Conservation (phyloP, 2,113 vertebrate species). For the Notothenia rossii region DNA sequence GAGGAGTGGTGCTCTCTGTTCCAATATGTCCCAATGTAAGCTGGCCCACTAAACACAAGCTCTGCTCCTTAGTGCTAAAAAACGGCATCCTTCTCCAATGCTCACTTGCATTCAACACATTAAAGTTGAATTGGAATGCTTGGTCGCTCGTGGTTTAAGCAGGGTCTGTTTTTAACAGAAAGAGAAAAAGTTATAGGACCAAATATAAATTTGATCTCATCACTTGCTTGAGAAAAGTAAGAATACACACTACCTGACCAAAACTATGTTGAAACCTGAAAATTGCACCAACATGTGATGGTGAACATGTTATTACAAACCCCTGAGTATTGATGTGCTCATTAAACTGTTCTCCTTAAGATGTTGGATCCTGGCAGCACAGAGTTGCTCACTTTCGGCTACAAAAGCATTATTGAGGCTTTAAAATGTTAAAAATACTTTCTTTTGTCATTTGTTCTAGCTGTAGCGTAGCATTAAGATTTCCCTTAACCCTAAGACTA, state of each 20-base stretch:
- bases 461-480: not conserved
- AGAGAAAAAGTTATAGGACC: not conserved
- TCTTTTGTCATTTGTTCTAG: not conserved
- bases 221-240: not conserved
- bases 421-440: too few relatives aligned
- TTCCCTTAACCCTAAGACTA: not conserved
- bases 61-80: conserved; percentile 45
- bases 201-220: not conserved
- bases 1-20: conserved; percentile 61
- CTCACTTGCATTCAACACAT: conserved; percentile 14
- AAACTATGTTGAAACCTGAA: not conserved
- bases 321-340: not conserved
- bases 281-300: not conserved
- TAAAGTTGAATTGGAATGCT: conserved; percentile 13
- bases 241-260: not conserved
- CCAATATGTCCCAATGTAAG: conserved; percentile 41
- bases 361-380: not conserved
- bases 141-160: not conserved
- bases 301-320: not conserved
- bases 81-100: conserved; percentile 25
- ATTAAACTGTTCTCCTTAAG: not conserved
- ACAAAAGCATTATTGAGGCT: not conserved
- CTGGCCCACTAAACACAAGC: conserved; percentile 44
- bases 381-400: not conserved
- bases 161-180: too few relatives aligned